A percentile compares a stretch with the other conserved stretches of the same genome.
Evolutionary conservation across 2,888 invertebrate species (phyloP).

Genomic region (Caenorhabditis sp.): DNA sequence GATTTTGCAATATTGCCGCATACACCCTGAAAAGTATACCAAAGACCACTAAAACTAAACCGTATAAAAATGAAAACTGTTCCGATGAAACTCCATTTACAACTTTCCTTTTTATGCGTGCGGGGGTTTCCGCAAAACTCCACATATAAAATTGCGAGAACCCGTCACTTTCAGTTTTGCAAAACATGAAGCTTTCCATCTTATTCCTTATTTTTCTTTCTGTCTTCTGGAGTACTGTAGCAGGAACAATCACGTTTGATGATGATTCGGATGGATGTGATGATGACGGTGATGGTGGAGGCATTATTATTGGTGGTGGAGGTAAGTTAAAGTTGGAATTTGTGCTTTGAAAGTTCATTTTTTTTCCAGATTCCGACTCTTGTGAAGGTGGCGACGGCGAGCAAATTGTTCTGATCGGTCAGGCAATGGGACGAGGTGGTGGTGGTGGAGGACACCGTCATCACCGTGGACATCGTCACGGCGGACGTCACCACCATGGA

Average conservation of each 20-base stretch:
- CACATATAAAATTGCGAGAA: no score
- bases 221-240: background rate
- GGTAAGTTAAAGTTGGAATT: no score
- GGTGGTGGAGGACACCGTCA: slow-evolving; percentile 22
- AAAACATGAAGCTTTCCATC: background rate
- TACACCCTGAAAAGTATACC: no score
- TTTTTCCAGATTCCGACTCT: slow-evolving; percentile 20
- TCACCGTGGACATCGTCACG: slow-evolving; percentile 23
- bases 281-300: background rate
- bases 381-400: slow-evolving; percentile 4
- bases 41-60: no score
- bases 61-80: no score
- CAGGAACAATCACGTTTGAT: background rate
- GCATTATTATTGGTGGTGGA: background rate
- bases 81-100: no score
- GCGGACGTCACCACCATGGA: slow-evolving; percentile 7
- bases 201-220: background rate
- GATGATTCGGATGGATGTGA: background rate
- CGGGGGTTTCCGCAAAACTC: no score
- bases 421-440: slow-evolving; percentile 2
- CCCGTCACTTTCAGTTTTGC: no score
- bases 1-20: no score
- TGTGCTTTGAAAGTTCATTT: no score
- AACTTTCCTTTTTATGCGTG: no score
- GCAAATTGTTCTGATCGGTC: slow-evolving; percentile 10